Evolutionary conservation across 1,140 invertebrate genomes (phyloP).

Genomic region (Drosophila tani): DNA sequence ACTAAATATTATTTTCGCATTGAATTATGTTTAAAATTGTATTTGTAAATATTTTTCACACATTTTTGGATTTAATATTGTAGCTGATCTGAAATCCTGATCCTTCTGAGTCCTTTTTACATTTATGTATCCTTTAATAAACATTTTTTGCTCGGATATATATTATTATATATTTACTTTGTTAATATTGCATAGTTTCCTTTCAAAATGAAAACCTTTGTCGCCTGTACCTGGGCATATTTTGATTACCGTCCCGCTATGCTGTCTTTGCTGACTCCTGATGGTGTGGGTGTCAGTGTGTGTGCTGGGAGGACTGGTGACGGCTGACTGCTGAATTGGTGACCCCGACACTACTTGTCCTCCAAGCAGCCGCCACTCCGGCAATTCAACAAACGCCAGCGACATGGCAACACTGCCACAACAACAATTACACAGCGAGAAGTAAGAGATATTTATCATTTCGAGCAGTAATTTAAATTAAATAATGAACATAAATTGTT

Average conservation of each 20-base stretch:
- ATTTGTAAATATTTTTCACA: no score
- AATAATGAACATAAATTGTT: no score
- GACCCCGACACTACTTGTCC: slow-evolving; percentile 45
- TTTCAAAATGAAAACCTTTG: slow-evolving; percentile 8
- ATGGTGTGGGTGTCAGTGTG: background rate
- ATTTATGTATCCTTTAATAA: no score
- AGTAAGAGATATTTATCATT: background rate
- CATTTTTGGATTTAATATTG: no score
- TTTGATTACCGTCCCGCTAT: slow-evolving; percentile 52
- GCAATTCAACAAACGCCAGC: slow-evolving; percentile 52
- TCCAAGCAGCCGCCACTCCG: slow-evolving; percentile 28
- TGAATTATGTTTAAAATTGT: no score
- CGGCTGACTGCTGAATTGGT: slow-evolving; percentile 47
- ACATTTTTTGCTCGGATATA: no score
- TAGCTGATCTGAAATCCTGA: no score
- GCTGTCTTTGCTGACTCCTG: slow-evolving; percentile 10
- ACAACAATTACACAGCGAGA: slow-evolving; percentile 27
- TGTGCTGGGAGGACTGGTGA: slow-evolving; percentile 23
- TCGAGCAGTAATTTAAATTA: no score
- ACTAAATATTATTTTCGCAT: background rate
- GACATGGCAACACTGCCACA: slow-evolving; percentile 51
- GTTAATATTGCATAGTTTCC: background rate
- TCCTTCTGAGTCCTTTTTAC: no score
- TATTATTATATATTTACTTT: no score
- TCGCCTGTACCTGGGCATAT: slow-evolving; percentile 42